These are phyloP conservation scores for Notocelia uddmanniana DNA, from an alignment of 2,888 invertebrate species.

Conservation along the genomic window DNA sequence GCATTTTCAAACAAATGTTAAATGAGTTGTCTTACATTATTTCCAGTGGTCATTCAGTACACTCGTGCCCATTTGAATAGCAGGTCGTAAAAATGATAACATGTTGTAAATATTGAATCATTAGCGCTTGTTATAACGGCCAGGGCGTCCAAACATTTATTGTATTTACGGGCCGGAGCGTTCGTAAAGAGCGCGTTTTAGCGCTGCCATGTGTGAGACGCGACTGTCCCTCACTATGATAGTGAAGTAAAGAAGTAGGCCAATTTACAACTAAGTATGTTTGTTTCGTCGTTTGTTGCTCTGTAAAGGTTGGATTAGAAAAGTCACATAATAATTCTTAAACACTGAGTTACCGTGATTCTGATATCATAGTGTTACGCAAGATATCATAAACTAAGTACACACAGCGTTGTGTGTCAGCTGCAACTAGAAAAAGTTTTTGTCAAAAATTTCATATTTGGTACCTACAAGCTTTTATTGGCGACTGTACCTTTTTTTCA, in stretches of 20 bases:
- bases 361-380: neutral
- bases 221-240: conserved; percentile 20
- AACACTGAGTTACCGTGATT: neutral
- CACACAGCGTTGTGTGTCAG: no score
- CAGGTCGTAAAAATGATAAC: conserved; percentile 18
- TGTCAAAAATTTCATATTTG: no score
- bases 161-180: conserved; percentile 50
- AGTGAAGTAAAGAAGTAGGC: conserved; percentile 19
- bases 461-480: no score
- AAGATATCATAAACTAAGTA: neutral
- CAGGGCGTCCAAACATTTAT: conserved; percentile 61
- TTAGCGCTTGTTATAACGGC: conserved; percentile 55
- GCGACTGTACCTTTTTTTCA: no score
- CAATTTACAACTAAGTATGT: neutral
- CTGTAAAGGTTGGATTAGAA: neutral
- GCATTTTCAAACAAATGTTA: neutral
- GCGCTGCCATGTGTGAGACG: conserved; percentile 43
- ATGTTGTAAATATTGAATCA: conserved; percentile 62
- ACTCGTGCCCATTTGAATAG: conserved; percentile 1
- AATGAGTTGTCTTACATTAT: neutral
- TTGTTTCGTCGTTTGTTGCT: neutral
- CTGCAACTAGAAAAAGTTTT: no score
- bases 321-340: neutral
- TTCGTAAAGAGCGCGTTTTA: conserved; percentile 47
- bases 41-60: neutral